phyloP scores from a whole-genome alignment of 2,113 vertebrate species.

The Cairina moschata region DNA sequence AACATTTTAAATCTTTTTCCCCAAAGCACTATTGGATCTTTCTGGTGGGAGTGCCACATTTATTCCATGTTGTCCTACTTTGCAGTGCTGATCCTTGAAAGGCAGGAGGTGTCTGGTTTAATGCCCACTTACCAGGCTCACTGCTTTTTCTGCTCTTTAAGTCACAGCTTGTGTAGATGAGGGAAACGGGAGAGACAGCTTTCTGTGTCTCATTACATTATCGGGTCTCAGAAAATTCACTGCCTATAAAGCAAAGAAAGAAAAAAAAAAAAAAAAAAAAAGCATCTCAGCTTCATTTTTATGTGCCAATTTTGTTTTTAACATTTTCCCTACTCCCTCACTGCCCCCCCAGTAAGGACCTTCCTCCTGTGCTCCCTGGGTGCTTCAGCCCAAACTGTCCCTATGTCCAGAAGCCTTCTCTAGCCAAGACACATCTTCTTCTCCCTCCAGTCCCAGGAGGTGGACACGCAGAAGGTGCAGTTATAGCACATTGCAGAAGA shows the following conservation, averaged over 20 bases:
- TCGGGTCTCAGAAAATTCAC: not conserved
- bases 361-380: not conserved
- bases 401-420: not conserved
- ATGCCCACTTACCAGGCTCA: not conserved
- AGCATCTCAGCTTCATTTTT: not conserved
- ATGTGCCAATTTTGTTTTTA: not conserved
- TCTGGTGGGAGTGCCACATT: not conserved
- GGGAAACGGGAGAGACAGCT: not conserved
- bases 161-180: not conserved
- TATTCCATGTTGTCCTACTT: not conserved
- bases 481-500: rapidly evolving
- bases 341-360: not conserved
- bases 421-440: not conserved
- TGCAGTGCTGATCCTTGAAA: not conserved
- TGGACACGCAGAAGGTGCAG: not conserved
- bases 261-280: not conserved
- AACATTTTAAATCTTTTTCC: not conserved
- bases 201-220: rapidly evolving
- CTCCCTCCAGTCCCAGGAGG: not conserved
- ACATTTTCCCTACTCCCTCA: not conserved
- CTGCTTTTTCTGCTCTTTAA: not conserved
- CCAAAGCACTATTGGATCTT: not conserved
- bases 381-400: not conserved
- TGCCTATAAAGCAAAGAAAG: not conserved
- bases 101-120: not conserved